Evolutionary conservation across 2,888 invertebrate species (phyloP).

Genomic region (Melanotus villosus): DNA sequence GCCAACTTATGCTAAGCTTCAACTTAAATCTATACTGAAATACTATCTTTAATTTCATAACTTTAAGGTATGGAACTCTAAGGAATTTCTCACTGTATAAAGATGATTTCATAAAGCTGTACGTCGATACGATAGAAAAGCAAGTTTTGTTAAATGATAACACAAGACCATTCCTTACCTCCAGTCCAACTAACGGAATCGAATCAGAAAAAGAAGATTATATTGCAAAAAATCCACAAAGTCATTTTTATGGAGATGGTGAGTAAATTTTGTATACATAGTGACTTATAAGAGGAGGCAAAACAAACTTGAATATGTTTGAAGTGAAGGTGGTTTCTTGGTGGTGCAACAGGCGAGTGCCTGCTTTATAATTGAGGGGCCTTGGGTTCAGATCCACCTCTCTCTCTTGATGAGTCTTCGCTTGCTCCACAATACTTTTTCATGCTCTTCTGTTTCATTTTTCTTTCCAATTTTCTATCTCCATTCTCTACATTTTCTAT

Average conservation of each 20-base stretch:
- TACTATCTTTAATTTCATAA: conserved; percentile 58
- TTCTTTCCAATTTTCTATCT: too few relatives aligned
- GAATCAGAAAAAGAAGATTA: conserved; percentile 82
- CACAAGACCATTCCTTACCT: conserved; percentile 81
- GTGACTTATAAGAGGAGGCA: too few relatives aligned
- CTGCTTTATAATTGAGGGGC: too few relatives aligned
- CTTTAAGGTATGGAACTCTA: conserved; percentile 69
- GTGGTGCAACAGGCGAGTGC: too few relatives aligned
- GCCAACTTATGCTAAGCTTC: neutral
- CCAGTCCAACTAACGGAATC: conserved; percentile 93
- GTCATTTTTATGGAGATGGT: conserved; percentile 89
- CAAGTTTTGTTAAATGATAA: conserved; percentile 76
- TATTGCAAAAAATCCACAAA: conserved; percentile 84
- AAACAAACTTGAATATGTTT: neutral
- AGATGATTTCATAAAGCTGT: conserved; percentile 86
- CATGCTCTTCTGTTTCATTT: too few relatives aligned
- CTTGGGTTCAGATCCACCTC: too few relatives aligned
- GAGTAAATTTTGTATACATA: conserved; percentile 54
- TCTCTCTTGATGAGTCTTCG: too few relatives aligned
- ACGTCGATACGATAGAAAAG: conserved; percentile 81
- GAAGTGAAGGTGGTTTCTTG: too few relatives aligned
- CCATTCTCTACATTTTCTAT: too few relatives aligned
- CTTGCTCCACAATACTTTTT: too few relatives aligned
- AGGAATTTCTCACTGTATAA: conserved; percentile 64
- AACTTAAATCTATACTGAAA: too few relatives aligned